Conservation (phyloP, 2,888 invertebrate genomes). For the Dryadula phaetusa region DNA sequence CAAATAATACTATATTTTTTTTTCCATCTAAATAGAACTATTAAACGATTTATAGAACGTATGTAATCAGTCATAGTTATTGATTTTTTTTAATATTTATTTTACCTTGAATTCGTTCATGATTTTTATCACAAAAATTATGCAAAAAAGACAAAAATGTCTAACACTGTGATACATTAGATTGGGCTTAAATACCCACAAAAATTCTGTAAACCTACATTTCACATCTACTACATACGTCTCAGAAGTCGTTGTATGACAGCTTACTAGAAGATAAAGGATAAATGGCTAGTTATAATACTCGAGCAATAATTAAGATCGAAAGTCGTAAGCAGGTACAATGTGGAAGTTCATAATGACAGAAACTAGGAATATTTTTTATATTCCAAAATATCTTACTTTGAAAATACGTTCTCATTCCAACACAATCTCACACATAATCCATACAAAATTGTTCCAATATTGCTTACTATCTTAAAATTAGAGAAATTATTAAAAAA, state of each 20-base stretch:
- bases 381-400: constrained; percentile 8
- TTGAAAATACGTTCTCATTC: constrained; percentile 11
- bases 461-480: constrained; percentile 74
- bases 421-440: constrained; percentile 9
- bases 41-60: constrained; percentile 1
- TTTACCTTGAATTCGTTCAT: constrained; percentile 38
- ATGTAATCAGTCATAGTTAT: constrained; percentile 38
- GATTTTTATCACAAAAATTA: constrained; percentile 44
- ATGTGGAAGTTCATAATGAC: constrained; percentile 13
- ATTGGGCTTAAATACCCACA: constrained; percentile 28
- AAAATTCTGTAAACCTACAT: constrained; percentile 21
- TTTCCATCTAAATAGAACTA: constrained; percentile 2
- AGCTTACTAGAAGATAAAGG: constrained; percentile 28
- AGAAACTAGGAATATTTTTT: constrained; percentile 5
- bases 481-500: constrained; percentile 43
- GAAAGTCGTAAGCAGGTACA: constrained; percentile 27
- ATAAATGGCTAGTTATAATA: constrained; percentile 23
- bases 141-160: constrained; percentile 34
- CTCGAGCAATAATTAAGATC: constrained; percentile 10
- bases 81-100: constrained; percentile 37
- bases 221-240: constrained; percentile 24
- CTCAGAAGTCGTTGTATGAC: constrained; percentile 40
- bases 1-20: constrained; percentile 1
- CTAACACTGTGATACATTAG: constrained; percentile 26
- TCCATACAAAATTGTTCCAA: constrained; percentile 50